Conservation (phyloP, 2,888 invertebrate species). For the Calameuta idolon region DNA sequence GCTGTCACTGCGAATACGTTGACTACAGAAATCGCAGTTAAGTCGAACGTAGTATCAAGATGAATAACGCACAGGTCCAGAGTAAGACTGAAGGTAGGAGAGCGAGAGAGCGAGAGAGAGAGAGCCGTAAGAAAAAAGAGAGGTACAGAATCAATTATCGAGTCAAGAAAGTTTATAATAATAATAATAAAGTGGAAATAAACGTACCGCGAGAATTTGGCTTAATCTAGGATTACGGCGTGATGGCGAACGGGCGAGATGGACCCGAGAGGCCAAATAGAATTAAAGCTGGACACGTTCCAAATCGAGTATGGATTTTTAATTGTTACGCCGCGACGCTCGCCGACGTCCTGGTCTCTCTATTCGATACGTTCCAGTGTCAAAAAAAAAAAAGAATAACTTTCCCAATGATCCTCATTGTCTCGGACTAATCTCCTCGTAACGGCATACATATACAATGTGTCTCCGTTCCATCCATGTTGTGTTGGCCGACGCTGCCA, state of each 20-base stretch:
- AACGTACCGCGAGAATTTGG: not conserved
- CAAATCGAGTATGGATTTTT: slow-evolving; percentile 50
- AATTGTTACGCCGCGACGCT: slow-evolving; percentile 34
- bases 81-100: not conserved
- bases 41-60: not conserved
- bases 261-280: slow-evolving; percentile 29
- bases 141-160: not conserved
- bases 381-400: not conserved
- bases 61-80: not conserved
- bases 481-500: not conserved
- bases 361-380: not conserved
- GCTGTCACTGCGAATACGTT: not conserved
- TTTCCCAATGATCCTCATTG: not conserved
- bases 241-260: not conserved
- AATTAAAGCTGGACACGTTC: slow-evolving; percentile 39
- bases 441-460: not conserved
- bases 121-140: not conserved
- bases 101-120: slow-evolving; percentile 15
- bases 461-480: not conserved
- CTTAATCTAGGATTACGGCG: not conserved
- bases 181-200: not conserved
- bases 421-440: not conserved
- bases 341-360: slow-evolving; percentile 10
- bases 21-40: not conserved
- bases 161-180: not conserved